Conservation (phyloP, 2,113 vertebrate species). For the Apeltes quadracus region DNA sequence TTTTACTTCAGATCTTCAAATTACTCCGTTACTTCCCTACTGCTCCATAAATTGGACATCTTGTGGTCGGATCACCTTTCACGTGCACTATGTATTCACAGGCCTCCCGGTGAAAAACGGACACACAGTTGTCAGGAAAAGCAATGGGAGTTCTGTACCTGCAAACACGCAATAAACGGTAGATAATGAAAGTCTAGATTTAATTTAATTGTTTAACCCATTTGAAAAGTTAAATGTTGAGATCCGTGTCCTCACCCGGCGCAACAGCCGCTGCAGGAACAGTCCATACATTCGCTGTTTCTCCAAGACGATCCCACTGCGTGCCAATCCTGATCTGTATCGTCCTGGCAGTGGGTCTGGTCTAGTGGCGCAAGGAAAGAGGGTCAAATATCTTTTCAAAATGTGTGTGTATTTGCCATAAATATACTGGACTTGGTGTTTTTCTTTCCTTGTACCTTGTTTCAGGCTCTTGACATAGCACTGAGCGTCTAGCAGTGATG, state of each 20-base stretch:
- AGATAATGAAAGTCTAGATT: background rate
- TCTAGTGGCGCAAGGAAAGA: conserved; percentile 3
- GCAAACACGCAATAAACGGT: conserved; percentile 22
- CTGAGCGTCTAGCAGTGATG: background rate
- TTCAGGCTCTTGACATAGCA: rapidly evolving
- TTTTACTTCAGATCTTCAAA: background rate
- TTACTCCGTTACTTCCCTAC: conserved; percentile 54
- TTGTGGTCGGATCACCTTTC: conserved; percentile 32
- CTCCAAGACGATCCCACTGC: conserved; percentile 60
- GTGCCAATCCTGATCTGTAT: conserved; percentile 43
- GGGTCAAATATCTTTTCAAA: background rate
- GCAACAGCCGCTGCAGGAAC: conserved; percentile 43
- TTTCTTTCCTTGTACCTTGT: conserved; percentile 24
- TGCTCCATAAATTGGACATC: background rate
- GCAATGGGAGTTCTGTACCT: background rate
- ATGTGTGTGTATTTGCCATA: background rate
- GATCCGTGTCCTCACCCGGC: conserved; percentile 25
- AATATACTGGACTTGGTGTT: background rate
- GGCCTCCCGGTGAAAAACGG: conserved; percentile 42
- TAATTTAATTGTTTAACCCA: no score
- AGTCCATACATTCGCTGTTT: conserved; percentile 54
- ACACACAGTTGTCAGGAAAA: conserved; percentile 48
- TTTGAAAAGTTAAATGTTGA: background rate
- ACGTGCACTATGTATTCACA: conserved; percentile 65
- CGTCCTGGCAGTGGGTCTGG: conserved; percentile 54